Conservation (phyloP, 1,140 invertebrate species). For the Brachionus calyciflorus region DNA sequence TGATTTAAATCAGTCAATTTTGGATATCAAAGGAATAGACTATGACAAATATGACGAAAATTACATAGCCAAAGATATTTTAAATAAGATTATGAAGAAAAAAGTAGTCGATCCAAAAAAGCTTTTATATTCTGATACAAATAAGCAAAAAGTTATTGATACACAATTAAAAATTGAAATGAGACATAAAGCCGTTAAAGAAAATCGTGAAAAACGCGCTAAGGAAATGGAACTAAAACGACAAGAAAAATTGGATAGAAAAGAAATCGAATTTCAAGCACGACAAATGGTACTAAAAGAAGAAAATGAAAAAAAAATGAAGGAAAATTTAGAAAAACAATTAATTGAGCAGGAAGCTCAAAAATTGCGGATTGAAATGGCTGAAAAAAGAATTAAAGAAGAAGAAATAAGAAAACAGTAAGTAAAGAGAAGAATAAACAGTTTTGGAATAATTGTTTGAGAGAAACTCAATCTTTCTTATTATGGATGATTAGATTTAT, state of each 20-base stretch:
- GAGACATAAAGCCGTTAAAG: conserved; percentile 55
- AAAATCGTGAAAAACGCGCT: conserved; percentile 56
- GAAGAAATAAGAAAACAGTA: conserved; percentile 52
- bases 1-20: conserved; percentile 17
- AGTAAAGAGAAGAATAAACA: too few relatives aligned
- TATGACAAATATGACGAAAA: conserved; percentile 51
- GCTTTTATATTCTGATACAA: conserved; percentile 50
- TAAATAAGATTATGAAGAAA: conserved; percentile 53
- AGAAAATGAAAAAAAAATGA: conserved; percentile 52
- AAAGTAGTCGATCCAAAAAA: conserved; percentile 49
- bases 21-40: conserved; percentile 49
- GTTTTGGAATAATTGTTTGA: too few relatives aligned
- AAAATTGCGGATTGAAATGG: conserved; percentile 56
- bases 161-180: conserved; percentile 54
- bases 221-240: conserved; percentile 51
- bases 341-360: conserved; percentile 56
- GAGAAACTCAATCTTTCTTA: too few relatives aligned
- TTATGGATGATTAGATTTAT: too few relatives aligned
- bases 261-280: conserved; percentile 54
- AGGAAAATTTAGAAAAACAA: conserved; percentile 54
- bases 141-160: conserved; percentile 50
- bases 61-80: conserved; percentile 51
- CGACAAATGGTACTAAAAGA: conserved; percentile 55
- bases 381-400: conserved; percentile 51
- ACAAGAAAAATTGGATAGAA: conserved; percentile 51